Evolutionary conservation across 2,888 invertebrate genomes (phyloP).

Genomic region (Rhabditophanes sp.): DNA sequence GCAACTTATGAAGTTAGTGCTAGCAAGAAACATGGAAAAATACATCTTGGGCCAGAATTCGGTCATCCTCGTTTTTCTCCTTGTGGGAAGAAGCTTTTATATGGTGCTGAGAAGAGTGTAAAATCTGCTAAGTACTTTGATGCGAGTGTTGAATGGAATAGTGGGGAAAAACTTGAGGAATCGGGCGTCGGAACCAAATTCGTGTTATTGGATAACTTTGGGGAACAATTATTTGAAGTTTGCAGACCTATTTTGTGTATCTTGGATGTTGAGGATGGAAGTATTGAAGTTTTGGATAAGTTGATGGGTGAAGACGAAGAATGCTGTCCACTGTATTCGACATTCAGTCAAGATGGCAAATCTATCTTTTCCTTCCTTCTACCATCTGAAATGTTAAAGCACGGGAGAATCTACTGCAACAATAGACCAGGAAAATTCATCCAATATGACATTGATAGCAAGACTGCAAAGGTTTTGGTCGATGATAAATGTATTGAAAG

Average conservation of each 20-base stretch:
- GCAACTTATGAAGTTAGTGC: no score
- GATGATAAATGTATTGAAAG: slow-evolving; percentile 2
- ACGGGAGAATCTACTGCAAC: slow-evolving; percentile 35
- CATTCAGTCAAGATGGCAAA: slow-evolving; percentile 36
- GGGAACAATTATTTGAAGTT: slow-evolving; percentile 30
- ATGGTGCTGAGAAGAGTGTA: no score
- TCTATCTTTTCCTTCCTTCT: slow-evolving; percentile 39
- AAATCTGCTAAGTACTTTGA: no score
- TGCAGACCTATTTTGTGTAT: slow-evolving; percentile 34
- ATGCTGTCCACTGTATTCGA: slow-evolving; percentile 19
- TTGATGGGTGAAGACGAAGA: slow-evolving; percentile 20
- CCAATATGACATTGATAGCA: slow-evolving; percentile 1
- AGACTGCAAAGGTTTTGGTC: slow-evolving; percentile 1
- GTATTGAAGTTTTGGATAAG: slow-evolving; percentile 15
- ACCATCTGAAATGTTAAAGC: slow-evolving; percentile 19
- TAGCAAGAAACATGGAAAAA: no score
- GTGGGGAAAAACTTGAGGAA: no score
- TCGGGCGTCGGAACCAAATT: no score
- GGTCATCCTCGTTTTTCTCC: no score
- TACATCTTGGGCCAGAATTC: no score
- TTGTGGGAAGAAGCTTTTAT: no score
- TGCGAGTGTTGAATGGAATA: no score
- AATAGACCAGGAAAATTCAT: slow-evolving; percentile 18
- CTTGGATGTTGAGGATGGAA: slow-evolving; percentile 22
- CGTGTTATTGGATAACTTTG: slow-evolving; percentile 29